These are phyloP conservation scores for Phytoseiulus persimilis DNA, from an alignment of 2,888 invertebrate genomes.

Conservation along the genomic window DNA sequence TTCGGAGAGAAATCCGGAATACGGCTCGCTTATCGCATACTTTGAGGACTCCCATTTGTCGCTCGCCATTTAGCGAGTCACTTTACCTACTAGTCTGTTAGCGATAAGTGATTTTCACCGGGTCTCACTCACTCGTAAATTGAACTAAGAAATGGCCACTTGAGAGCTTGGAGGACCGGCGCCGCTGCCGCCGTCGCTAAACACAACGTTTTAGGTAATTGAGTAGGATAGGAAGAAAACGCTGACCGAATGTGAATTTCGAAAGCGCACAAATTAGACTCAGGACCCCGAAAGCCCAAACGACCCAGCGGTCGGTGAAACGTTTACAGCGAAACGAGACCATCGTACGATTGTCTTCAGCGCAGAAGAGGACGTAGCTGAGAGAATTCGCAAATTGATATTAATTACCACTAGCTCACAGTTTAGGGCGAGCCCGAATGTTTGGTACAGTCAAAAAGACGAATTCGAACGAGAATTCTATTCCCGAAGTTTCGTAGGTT, in stretches of 20 bases:
- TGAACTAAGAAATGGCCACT: not conserved
- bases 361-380: not conserved
- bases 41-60: not conserved
- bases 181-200: not conserved
- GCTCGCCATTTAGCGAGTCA: not conserved
- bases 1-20: not conserved
- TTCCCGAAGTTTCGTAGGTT: not conserved
- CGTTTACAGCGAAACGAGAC: not conserved
- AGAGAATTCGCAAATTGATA: not conserved
- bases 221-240: not conserved
- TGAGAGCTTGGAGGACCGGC: not conserved
- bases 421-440: not conserved
- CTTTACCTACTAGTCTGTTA: not conserved
- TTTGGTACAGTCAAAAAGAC: not conserved
- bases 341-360: not conserved
- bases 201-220: not conserved
- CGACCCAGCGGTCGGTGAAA: not conserved
- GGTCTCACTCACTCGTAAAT: not conserved
- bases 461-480: not conserved
- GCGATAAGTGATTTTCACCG: not conserved
- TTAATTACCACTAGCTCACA: not conserved
- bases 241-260: not conserved
- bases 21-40: not conserved
- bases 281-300: not conserved
- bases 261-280: not conserved